These are phyloP conservation scores for Monoplex corrugatus DNA, from an alignment of 2,888 invertebrate species.

Conservation along the genomic window DNA sequence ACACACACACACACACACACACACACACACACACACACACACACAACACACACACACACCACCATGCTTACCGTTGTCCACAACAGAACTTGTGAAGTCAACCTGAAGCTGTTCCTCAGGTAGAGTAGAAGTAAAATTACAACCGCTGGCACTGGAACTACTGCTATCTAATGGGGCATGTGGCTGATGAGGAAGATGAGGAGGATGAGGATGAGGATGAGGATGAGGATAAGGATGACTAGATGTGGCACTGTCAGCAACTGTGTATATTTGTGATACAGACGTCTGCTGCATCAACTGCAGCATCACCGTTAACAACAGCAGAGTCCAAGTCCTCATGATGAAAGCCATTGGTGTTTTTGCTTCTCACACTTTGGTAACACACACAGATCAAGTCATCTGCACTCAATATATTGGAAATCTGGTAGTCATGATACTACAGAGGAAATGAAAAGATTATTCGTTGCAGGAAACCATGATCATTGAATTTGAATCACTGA, in stretches of 20 bases:
- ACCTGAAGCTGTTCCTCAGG: conserved; percentile 59
- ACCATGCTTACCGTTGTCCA: conserved; percentile 69
- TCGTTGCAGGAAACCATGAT: too few relatives aligned
- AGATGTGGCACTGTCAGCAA: background rate
- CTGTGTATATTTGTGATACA: conserved; percentile 18
- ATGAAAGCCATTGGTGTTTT: background rate
- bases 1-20: conserved; percentile 4
- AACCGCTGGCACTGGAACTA: conserved; percentile 24
- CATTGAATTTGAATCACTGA: background rate
- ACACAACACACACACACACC: background rate
- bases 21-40: background rate
- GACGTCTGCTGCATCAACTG: conserved; percentile 55
- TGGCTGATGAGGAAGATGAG: background rate
- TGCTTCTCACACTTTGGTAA: background rate
- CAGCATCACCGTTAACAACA: conserved; percentile 59
- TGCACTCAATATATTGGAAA: background rate
- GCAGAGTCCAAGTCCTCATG: conserved; percentile 44
- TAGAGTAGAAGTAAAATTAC: conserved; percentile 46
- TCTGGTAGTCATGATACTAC: too few relatives aligned
- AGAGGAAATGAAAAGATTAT: too few relatives aligned
- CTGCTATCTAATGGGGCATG: background rate
- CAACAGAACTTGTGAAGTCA: conserved; percentile 68
- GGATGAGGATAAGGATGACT: background rate
- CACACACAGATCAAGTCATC: background rate
- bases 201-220: background rate